Evolutionary conservation across 2,113 vertebrate species (phyloP).

Genomic region (Melierax canorus): DNA sequence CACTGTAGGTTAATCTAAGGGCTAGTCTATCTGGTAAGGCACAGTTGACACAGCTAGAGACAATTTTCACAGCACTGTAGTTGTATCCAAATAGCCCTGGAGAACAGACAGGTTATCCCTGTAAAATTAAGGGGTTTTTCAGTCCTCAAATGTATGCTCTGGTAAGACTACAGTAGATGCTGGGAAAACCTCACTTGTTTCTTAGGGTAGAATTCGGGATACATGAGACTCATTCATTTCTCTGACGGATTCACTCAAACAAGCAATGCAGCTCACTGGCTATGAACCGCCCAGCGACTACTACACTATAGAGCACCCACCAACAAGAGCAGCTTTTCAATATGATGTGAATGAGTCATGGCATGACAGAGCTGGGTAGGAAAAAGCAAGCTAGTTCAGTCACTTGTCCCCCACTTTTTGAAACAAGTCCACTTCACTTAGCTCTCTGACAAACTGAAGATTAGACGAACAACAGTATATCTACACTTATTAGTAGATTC

Average conservation of each 20-base stretch:
- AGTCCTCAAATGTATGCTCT: not conserved
- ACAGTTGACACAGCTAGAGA: not conserved
- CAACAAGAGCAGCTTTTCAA: not conserved
- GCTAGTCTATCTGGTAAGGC: not conserved
- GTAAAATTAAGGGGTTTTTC: not conserved
- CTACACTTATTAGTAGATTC: not conserved
- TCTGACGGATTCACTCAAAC: not conserved
- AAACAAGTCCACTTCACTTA: not conserved
- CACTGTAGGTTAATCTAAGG: not conserved
- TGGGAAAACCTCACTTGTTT: not conserved
- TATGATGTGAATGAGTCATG: not conserved
- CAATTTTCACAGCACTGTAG: not conserved
- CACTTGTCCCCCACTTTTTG: not conserved
- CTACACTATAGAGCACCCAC: not conserved
- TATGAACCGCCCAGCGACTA: not conserved
- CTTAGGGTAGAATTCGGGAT: not conserved
- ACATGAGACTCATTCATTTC: not conserved
- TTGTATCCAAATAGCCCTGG: not conserved
- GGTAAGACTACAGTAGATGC: not conserved
- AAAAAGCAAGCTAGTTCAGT: not conserved
- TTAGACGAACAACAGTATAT: not conserved
- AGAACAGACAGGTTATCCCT: not conserved
- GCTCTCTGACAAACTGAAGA: not conserved
- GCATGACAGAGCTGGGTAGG: not conserved
- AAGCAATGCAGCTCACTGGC: not conserved